Evolutionary conservation across 2,888 invertebrate genomes (phyloP).

Genomic region (Slavum lentiscoides): DNA sequence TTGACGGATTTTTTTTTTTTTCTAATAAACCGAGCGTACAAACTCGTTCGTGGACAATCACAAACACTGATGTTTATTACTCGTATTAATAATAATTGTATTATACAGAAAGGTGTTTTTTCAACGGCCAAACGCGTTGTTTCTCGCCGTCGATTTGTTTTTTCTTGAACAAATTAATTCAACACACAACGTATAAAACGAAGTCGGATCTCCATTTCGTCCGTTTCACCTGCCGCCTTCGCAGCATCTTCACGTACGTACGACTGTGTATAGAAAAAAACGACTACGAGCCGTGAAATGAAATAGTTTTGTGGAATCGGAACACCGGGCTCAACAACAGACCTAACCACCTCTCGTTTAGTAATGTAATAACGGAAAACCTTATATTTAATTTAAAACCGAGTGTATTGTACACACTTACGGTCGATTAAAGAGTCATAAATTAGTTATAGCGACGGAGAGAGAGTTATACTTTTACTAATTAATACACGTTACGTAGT

Average conservation of each 20-base stretch:
- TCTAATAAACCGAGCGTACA: no score
- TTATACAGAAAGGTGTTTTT: not conserved
- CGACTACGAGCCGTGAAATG: no score
- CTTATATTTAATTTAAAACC: no score
- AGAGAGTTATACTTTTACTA: no score
- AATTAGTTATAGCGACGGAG: no score
- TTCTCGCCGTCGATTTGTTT: constrained; percentile 1
- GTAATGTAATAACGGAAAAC: no score
- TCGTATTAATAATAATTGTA: not conserved
- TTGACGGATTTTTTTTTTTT: not conserved
- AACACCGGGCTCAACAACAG: no score
- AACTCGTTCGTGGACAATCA: not conserved
- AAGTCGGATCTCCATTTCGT: not conserved
- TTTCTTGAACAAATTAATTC: constrained; percentile 30
- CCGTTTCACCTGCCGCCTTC: constrained; percentile 4
- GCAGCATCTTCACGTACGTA: not conserved
- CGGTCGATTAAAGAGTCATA: no score
- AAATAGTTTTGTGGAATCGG: no score
- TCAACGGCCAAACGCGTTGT: constrained; percentile 3
- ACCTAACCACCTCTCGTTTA: no score
- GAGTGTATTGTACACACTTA: no score
- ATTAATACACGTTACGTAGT: no score
- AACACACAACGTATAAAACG: not conserved
- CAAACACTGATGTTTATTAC: not conserved
- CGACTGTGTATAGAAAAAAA: not conserved